These are phyloP conservation scores for Anableps anableps DNA, from an alignment of 2,797 vertebrate genomes.

Conservation along the genomic window DNA sequence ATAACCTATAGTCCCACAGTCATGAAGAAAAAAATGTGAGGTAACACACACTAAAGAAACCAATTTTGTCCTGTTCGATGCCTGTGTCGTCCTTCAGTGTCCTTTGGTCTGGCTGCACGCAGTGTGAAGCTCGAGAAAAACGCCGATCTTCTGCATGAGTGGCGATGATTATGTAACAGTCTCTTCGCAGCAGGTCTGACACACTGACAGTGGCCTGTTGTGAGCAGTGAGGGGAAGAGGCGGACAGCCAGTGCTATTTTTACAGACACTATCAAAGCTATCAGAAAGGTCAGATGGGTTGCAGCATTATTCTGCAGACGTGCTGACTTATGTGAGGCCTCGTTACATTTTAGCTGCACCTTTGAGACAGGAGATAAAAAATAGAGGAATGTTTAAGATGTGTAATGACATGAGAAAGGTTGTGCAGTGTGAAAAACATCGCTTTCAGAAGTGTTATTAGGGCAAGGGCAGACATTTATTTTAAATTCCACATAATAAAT, in stretches of 20 bases:
- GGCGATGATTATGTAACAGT: conserved; percentile 56
- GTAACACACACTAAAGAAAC: conserved; percentile 14
- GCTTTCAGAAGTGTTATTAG: conserved; percentile 33
- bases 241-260: conserved; percentile 74
- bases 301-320: conserved; percentile 33
- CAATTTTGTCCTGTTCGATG: conserved; percentile 17
- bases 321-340: conserved; percentile 32
- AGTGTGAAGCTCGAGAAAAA: conserved; percentile 36
- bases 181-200: conserved; percentile 69
- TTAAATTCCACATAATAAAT: conserved; percentile 22
- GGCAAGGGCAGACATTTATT: conserved; percentile 26
- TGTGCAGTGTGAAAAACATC: conserved; percentile 2
- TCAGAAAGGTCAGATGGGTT: conserved; percentile 42
- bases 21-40: background rate
- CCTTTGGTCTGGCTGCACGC: conserved; percentile 38
- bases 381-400: conserved; percentile 51
- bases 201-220: conserved; percentile 58
- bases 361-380: conserved; percentile 22
- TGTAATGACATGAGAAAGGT: conserved; percentile 20
- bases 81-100: conserved; percentile 52
- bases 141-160: conserved; percentile 62
- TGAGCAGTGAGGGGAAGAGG: conserved; percentile 59
- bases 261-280: conserved; percentile 60
- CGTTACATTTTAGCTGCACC: conserved; percentile 23
- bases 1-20: conserved; percentile 14